Base-by-base conservation (phyloP, 2,797 vertebrate species). In the Acanthiza pusilla region DNA sequence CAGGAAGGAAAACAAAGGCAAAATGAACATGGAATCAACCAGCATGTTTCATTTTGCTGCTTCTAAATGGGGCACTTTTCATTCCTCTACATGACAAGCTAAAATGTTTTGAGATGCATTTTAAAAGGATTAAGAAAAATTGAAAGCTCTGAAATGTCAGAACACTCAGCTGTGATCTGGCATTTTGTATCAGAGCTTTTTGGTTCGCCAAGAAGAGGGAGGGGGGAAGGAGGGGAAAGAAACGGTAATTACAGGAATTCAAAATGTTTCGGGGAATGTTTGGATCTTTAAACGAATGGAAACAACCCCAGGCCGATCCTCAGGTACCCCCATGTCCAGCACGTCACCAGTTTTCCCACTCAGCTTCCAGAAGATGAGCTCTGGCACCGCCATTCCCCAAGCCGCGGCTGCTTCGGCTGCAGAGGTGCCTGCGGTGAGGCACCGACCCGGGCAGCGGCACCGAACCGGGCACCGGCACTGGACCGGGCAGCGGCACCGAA, bases 161-260 rank as follows among this genome's bases (percentile, higher is more conserved):
- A 81, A 81, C 32, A 21, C 32, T 18, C 67, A 54, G 38, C 27
- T 62, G 42, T 51, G 27, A 45, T 53, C 26, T 54, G 34, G 16
- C 42, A 11, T 63, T 74, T 66, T 43, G 2, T 20, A 13, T 18
- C 26, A 27, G 10, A 6, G 43, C 18, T 85, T 85, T 76, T 77
- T 15, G 1, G 13, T 78, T 61, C 75, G 5, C 26, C 3, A 3
- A 8, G 5, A 3, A 3, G 2, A 14, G 4, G 11, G 16, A 27
- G 10, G 2, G 11, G 13, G 8, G 1, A 7, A 3, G 5, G 8
- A 11, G 2, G 2, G 20, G 30, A 1, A 0, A 1, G 8, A 15
- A 63, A 62, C 8, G 9, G 9, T 9, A 51, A n/a, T 47, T 62
- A 43, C 0, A 3, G 43, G 6, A 61, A 72, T 50, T 60, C 29